Percentiles rank a stretch among this genome's conserved stretches.
Evolutionary conservation across 2,797 vertebrate genomes (phyloP).

Genomic region (Botia almorhae): DNA sequence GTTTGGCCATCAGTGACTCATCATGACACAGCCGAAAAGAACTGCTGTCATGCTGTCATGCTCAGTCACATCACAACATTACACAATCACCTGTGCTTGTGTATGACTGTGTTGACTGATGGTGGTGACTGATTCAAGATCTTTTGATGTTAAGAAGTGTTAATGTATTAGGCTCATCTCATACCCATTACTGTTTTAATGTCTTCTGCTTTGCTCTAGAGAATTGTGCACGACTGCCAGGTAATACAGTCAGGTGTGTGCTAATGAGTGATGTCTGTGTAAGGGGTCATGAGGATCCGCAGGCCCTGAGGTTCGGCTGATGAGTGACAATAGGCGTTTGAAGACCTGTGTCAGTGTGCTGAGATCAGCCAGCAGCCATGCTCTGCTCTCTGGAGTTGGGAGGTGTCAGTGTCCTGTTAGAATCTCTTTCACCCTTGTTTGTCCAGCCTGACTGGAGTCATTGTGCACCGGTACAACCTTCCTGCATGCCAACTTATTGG

Average conservation of each 20-base stretch:
- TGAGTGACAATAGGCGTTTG: slow-evolving; percentile 43
- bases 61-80: slow-evolving; percentile 8
- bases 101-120: slow-evolving; percentile 21
- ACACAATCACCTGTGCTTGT: slow-evolving; percentile 4
- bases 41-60: slow-evolving; percentile 19
- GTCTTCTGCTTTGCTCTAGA: slow-evolving; percentile 5
- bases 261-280: slow-evolving; percentile 30
- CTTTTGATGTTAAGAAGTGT: slow-evolving; percentile 28
- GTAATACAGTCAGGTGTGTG: slow-evolving; percentile 32
- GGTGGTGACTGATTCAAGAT: slow-evolving; percentile 19
- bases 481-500: neutral
- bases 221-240: slow-evolving; percentile 2
- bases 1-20: slow-evolving; percentile 18
- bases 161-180: slow-evolving; percentile 8
- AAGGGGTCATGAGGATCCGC: slow-evolving; percentile 23
- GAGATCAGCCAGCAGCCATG: slow-evolving; percentile 15
- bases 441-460: neutral
- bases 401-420: slow-evolving; percentile 7
- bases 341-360: slow-evolving; percentile 14
- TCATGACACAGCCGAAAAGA: slow-evolving; percentile 29
- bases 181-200: slow-evolving; percentile 10
- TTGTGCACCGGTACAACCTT: neutral
- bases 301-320: slow-evolving; percentile 6
- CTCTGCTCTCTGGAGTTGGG: slow-evolving; percentile 3
- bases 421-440: neutral